Evolutionary conservation across 2,113 vertebrate species (phyloP).

Genomic region (Dermatemys mawii): DNA sequence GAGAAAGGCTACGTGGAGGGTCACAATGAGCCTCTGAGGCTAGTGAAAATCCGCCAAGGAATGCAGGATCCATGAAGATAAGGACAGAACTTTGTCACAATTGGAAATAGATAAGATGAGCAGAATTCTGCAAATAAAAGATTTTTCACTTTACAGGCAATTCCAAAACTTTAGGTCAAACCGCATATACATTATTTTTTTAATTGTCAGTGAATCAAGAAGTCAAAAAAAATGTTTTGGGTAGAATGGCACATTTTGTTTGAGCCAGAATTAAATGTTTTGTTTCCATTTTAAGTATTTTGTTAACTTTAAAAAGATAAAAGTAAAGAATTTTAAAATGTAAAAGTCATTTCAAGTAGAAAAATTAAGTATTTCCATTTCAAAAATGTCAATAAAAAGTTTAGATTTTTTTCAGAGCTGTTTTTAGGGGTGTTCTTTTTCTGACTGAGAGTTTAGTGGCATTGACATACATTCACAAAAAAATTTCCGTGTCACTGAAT

Average conservation of each 20-base stretch:
- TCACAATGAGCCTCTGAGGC: no score
- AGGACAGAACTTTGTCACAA: no score
- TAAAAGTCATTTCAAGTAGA: neutral
- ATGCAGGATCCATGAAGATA: no score
- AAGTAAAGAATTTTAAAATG: neutral
- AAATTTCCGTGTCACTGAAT: neutral
- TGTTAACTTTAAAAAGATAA: neutral
- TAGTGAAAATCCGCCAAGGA: no score
- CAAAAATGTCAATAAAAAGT: neutral
- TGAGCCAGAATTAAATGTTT: neutral
- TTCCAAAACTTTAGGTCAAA: neutral
- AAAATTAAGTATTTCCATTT: neutral
- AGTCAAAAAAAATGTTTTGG: no score
- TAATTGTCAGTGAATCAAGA: neutral
- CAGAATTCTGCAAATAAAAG: neutral
- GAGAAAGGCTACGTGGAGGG: no score
- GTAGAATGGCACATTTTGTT: neutral
- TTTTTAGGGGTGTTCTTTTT: neutral
- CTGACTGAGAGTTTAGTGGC: neutral
- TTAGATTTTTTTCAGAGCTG: neutral
- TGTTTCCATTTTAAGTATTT: neutral
- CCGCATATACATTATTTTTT: neutral
- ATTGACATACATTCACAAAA: neutral
- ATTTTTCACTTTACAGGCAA: neutral
- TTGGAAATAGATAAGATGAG: neutral